A percentile compares a stretch with the other conserved stretches of the same genome.
phyloP scores from a whole-genome alignment of 1,140 invertebrate species.

The Fopius arisanus region DNA sequence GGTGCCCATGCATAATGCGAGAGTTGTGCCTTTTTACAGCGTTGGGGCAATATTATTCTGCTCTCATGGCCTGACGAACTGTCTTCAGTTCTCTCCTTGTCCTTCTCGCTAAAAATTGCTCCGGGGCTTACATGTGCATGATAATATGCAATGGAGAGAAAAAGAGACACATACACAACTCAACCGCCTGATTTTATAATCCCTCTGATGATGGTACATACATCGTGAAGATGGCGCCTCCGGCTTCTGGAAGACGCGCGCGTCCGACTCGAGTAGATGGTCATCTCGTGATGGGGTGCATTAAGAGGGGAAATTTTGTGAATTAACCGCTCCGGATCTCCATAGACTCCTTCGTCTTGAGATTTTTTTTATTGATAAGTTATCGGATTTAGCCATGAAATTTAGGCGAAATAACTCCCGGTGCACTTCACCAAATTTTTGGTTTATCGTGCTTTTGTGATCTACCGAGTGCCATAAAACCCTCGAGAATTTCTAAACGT shows the following conservation, averaged over 20 bases:
- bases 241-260: conserved; percentile 42
- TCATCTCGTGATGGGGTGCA: conserved; percentile 23
- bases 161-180: conserved; percentile 49
- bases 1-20: conserved; percentile 45
- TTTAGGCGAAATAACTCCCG: neutral
- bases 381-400: neutral
- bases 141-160: neutral
- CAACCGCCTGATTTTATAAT: conserved; percentile 39
- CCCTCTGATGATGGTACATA: conserved; percentile 47
- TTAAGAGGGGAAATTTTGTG: neutral
- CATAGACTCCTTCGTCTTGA: neutral
- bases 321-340: neutral
- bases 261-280: neutral
- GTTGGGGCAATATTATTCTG: conserved; percentile 43
- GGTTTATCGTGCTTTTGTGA: neutral
- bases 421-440: neutral
- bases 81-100: conserved; percentile 24
- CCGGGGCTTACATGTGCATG: conserved; percentile 10
- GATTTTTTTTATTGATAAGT: neutral
- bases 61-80: conserved; percentile 27
- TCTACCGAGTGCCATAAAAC: conserved; percentile 7
- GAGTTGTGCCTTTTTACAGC: conserved; percentile 41
- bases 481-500: conserved; percentile 17
- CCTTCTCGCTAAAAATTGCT: neutral
- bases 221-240: conserved; percentile 54